phyloP scores from a whole-genome alignment of 1,140 invertebrate species.

The Megalonaias nervosa region DNA sequence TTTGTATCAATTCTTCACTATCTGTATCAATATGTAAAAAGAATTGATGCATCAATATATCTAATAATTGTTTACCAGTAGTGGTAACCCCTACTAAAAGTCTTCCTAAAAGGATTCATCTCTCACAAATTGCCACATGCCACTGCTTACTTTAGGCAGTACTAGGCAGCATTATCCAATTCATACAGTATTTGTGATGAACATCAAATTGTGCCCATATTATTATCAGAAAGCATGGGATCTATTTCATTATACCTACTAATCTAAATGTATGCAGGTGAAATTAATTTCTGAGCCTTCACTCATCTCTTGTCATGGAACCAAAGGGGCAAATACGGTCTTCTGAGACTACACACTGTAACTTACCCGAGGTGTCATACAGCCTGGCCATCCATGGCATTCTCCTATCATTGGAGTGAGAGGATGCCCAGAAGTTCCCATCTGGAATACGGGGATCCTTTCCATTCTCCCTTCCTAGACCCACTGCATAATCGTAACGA shows the following conservation, averaged over 20 bases:
- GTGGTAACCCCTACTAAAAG: too few species aligned
- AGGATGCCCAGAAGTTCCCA: constrained; percentile 47
- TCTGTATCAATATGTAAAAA: too few species aligned
- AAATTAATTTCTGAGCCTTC: background rate
- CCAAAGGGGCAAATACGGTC: background rate
- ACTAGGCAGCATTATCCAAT: too few species aligned
- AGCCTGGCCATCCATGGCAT: constrained; percentile 39
- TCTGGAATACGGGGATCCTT: constrained; percentile 48
- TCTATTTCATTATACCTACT: background rate
- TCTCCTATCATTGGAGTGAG: constrained; percentile 45
- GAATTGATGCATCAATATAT: too few species aligned
- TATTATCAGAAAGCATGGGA: background rate
- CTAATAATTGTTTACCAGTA: too few species aligned
- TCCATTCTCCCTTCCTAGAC: constrained; percentile 47
- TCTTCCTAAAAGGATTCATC: too few species aligned
- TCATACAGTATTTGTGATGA: too few species aligned
- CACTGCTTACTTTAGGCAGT: too few species aligned
- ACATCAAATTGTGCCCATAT: too few species aligned
- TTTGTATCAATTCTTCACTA: too few species aligned
- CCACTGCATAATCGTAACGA: constrained; percentile 45
- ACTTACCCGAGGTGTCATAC: constrained; percentile 37
- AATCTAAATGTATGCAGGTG: background rate
- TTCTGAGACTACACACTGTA: background rate
- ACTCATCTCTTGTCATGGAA: background rate
- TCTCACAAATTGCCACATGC: too few species aligned